phyloP scores from a whole-genome alignment of 2,113 vertebrate genomes.

The Ailuropoda melanoleuca region DNA sequence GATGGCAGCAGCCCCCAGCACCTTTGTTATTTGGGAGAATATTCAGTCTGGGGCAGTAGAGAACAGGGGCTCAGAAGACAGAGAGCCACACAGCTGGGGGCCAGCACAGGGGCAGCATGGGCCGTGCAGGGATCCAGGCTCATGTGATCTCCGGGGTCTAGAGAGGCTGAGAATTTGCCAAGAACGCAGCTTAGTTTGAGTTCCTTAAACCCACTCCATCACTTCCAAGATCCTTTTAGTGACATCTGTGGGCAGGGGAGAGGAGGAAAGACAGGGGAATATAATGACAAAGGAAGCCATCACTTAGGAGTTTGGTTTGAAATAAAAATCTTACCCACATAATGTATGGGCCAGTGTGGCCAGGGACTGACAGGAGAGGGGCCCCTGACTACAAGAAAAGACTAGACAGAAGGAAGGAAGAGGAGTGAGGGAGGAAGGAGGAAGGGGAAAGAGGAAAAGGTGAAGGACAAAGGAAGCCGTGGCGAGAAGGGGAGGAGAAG shows the following conservation, averaged over 20 bases:
- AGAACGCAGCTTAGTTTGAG: background rate
- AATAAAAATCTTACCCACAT: background rate
- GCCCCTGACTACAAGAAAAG: background rate
- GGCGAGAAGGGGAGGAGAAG: background rate
- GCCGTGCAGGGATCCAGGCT: fast-evolving
- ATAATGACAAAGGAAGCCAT: background rate
- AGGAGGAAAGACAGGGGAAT: background rate
- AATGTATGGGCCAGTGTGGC: too few species aligned
- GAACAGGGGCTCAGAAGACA: background rate
- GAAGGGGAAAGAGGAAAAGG: background rate
- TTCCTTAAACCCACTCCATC: background rate
- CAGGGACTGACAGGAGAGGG: background rate
- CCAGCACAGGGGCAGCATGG: background rate
- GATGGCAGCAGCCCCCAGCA: background rate
- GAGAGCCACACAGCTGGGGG: background rate
- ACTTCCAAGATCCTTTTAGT: background rate
- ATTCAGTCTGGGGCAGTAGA: background rate
- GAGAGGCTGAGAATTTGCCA: background rate
- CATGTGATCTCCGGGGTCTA: fast-evolving
- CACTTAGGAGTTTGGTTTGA: background rate
- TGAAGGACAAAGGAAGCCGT: background rate
- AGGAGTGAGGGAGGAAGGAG: too few species aligned
- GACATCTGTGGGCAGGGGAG: background rate
- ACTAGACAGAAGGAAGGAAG: background rate
- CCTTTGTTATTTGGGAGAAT: background rate